A percentile compares a stretch with the other conserved stretches of the same genome.
phyloP scores from a whole-genome alignment of 2,113 vertebrate species.

The Craseonycteris thonglongyai region DNA sequence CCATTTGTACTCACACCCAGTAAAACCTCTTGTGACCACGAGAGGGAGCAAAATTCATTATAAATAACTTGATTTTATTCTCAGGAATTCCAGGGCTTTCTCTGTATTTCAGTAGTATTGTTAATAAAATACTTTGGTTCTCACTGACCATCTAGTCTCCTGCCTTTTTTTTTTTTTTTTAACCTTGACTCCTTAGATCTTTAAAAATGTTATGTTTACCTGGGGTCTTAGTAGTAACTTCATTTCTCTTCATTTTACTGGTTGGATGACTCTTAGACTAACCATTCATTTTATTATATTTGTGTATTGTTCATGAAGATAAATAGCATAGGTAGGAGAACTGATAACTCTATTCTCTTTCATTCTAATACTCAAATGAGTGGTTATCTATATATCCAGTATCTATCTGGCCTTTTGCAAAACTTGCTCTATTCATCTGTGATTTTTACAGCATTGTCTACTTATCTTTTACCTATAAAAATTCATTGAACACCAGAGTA shows the following conservation, averaged over 20 bases:
- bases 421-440: neutral
- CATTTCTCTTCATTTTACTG: neutral
- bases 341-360: neutral
- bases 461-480: conserved; percentile 9
- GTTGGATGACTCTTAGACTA: neutral
- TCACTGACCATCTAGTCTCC: neutral
- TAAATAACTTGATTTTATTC: conserved; percentile 15
- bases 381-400: neutral
- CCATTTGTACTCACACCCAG: neutral
- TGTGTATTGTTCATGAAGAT: neutral
- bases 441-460: neutral
- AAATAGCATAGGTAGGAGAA: neutral
- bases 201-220: neutral
- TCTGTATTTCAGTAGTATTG: neutral
- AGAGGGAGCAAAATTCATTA: conserved; percentile 78
- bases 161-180: neutral
- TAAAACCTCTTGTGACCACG: conserved; percentile 61
- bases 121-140: conserved; percentile 2
- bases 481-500: neutral
- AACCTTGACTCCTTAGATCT: neutral
- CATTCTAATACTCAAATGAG: neutral
- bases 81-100: neutral
- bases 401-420: neutral
- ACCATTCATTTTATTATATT: neutral
- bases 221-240: neutral